These are phyloP conservation scores for Sthenelais limicola DNA, from an alignment of 2,888 invertebrate species.

Conservation along the genomic window DNA sequence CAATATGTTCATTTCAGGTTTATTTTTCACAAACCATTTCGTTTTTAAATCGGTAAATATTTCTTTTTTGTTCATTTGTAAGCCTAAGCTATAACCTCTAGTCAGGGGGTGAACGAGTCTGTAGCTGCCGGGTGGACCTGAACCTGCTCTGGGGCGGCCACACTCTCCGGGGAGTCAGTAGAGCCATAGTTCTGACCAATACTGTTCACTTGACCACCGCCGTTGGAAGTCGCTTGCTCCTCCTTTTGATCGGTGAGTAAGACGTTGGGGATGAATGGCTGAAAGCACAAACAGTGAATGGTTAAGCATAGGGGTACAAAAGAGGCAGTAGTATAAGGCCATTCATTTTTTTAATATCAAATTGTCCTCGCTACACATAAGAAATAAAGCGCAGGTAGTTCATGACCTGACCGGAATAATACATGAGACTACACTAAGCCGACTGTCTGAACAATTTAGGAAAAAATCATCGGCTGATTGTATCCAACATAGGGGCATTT, in stretches of 20 bases:
- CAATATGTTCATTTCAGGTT: too few species aligned
- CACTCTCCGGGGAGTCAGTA: slow-evolving; percentile 32
- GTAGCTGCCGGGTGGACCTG: slow-evolving; percentile 27
- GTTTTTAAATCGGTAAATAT: too few species aligned
- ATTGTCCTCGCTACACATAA: background rate
- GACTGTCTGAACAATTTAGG: too few species aligned
- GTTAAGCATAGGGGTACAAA: background rate
- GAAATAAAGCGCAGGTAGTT: too few species aligned
- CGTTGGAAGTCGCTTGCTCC: background rate
- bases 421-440: too few species aligned
- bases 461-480: too few species aligned
- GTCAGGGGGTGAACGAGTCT: slow-evolving; percentile 28
- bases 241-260: slow-evolving; percentile 40
- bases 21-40: too few species aligned
- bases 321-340: background rate
- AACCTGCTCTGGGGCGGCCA: slow-evolving; percentile 10
- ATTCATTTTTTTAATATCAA: background rate
- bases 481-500: too few species aligned
- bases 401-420: too few species aligned
- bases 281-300: slow-evolving; percentile 24
- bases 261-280: slow-evolving; percentile 50
- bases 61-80: too few species aligned
- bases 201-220: slow-evolving; percentile 26
- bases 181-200: slow-evolving; percentile 33
- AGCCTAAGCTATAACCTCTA: slow-evolving; percentile 14